Evolutionary conservation across 2,888 invertebrate species (phyloP).

Genomic region (Lasioglossum leucozonium): DNA sequence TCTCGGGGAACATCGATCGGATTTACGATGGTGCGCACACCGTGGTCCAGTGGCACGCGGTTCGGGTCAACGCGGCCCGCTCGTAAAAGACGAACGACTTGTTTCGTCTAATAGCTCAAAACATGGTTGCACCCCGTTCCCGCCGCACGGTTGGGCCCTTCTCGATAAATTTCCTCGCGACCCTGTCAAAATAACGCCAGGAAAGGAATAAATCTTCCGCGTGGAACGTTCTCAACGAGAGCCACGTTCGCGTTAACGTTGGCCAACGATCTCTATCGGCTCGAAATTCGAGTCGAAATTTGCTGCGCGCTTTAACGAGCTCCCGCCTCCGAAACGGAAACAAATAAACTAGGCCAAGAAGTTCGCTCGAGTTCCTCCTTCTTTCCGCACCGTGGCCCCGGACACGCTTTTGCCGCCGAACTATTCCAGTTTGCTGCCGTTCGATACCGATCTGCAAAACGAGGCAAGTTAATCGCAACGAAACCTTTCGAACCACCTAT

Average conservation of each 20-base stretch:
- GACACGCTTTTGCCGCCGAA: not conserved
- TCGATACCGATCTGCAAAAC: not conserved
- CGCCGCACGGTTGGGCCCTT: constrained; percentile 25
- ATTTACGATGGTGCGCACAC: constrained; percentile 58
- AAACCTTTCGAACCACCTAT: not conserved
- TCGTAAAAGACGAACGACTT: constrained; percentile 69
- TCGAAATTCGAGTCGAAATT: constrained; percentile 72
- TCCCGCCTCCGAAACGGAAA: not conserved
- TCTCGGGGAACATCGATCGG: not conserved
- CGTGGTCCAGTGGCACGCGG: constrained; percentile 55
- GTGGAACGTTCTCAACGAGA: constrained; percentile 39
- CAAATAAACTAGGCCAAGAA: constrained; percentile 15
- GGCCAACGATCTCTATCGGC: constrained; percentile 49
- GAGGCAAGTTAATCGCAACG: not conserved
- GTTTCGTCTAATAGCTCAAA: constrained; percentile 80
- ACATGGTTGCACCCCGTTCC: constrained; percentile 64
- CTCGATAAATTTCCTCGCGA: constrained; percentile 74
- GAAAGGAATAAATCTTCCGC: constrained; percentile 65
- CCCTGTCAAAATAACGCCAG: constrained; percentile 78
- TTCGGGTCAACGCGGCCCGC: constrained; percentile 46
- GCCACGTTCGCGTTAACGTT: constrained; percentile 38
- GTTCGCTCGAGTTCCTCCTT: not conserved
- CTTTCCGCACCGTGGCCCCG: not conserved
- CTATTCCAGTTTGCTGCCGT: not conserved
- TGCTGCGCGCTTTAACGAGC: constrained; percentile 74